phyloP scores from a whole-genome alignment of 2,797 vertebrate genomes.

The Chloroceryle amazona region DNA sequence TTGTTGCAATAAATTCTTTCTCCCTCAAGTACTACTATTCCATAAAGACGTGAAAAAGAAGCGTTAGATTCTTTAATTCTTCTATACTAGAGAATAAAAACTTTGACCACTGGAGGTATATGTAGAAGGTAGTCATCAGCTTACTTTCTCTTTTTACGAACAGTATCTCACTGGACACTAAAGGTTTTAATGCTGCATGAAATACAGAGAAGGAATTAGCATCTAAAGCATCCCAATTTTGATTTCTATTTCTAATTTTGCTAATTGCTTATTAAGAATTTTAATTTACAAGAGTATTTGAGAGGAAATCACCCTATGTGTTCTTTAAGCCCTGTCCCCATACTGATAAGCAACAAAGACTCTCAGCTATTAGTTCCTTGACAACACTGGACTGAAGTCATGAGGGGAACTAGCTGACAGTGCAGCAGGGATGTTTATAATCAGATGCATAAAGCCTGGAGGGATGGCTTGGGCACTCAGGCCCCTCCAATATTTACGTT shows the following conservation, averaged over 20 bases:
- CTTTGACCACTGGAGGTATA: not conserved
- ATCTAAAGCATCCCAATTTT: not conserved
- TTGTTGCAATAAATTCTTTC: constrained; percentile 7
- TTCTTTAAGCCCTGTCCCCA: not conserved
- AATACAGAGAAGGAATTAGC: not conserved
- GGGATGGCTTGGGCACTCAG: constrained; percentile 43
- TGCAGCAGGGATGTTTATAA: constrained; percentile 11
- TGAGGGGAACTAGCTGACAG: not conserved
- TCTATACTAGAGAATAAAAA: not conserved
- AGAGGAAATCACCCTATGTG: not conserved
- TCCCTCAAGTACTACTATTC: not conserved
- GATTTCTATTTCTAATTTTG: not conserved
- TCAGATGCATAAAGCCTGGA: constrained; percentile 43
- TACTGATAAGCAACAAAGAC: not conserved
- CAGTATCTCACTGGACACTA: not conserved
- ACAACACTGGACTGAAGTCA: not conserved
- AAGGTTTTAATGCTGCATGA: not conserved
- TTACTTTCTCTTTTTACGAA: not conserved
- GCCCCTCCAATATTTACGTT: constrained; percentile 51
- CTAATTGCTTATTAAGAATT: not conserved
- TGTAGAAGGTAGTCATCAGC: not conserved
- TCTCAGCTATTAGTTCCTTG: constrained; percentile 26
- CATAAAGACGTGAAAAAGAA: not conserved
- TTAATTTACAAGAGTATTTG: not conserved
- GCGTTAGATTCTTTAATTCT: not conserved